A percentile compares a stretch with the other conserved stretches of the same genome.
Evolutionary conservation across 2,888 invertebrate species (phyloP).

Genomic region (Shargacucullia verbasci): DNA sequence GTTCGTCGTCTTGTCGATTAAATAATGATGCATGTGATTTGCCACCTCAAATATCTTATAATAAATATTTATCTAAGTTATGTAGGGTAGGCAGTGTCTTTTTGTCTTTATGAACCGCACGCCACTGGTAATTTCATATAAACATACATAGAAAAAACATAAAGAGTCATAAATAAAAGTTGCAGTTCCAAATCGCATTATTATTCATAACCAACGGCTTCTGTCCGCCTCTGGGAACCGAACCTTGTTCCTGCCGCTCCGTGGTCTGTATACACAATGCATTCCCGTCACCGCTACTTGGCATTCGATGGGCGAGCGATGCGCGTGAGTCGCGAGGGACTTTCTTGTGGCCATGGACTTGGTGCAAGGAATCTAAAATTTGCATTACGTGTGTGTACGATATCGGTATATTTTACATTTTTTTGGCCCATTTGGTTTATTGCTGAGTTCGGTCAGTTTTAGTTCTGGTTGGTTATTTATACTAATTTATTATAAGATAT

Average conservation of each 20-base stretch:
- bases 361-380: constrained; percentile 5
- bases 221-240: constrained; percentile 52
- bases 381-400: not conserved
- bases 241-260: constrained; percentile 50
- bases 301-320: constrained; percentile 35
- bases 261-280: constrained; percentile 59
- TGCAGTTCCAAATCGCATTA: constrained; percentile 29
- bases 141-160: too few relatives aligned
- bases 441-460: too few relatives aligned
- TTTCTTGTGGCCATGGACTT: constrained; percentile 32
- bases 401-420: not conserved
- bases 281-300: constrained; percentile 47
- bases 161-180: constrained; percentile 1
- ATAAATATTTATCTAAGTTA: too few relatives aligned
- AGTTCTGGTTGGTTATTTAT: too few relatives aligned
- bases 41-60: too few relatives aligned
- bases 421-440: not conserved
- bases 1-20: too few relatives aligned
- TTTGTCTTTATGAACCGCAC: too few relatives aligned
- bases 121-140: too few relatives aligned
- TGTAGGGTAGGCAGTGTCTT: too few relatives aligned
- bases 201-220: constrained; percentile 44
- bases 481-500: too few relatives aligned
- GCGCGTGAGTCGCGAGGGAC: constrained; percentile 41
- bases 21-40: too few relatives aligned